These are phyloP conservation scores for Cololabis saira DNA, from an alignment of 2,113 vertebrate genomes.

Conservation along the genomic window DNA sequence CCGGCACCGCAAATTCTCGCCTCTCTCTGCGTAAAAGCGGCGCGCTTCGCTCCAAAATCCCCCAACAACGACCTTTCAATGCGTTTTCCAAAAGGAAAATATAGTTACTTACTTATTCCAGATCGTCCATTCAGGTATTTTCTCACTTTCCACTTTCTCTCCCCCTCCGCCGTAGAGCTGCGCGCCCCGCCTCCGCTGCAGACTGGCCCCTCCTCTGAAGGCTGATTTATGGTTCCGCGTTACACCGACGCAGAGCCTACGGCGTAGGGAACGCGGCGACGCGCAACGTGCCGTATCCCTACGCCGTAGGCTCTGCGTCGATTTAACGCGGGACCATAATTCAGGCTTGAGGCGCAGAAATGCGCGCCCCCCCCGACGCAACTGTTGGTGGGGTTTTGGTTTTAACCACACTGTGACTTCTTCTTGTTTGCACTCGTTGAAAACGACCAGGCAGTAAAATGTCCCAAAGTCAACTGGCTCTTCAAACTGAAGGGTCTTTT, in stretches of 20 bases:
- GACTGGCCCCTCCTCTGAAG: conserved; percentile 51
- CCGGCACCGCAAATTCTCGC: conserved; percentile 26
- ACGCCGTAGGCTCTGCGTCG: too few relatives aligned
- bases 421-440: too few relatives aligned
- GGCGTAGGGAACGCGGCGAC: too few relatives aligned
- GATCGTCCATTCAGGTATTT: conserved; percentile 76
- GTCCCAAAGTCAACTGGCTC: too few relatives aligned
- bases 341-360: too few relatives aligned
- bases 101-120: conserved; percentile 64
- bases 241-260: too few relatives aligned
- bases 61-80: neutral
- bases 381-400: neutral
- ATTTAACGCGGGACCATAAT: too few relatives aligned
- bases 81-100: conserved; percentile 10
- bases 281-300: too few relatives aligned
- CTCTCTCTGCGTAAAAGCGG: neutral
- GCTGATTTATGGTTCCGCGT: too few relatives aligned
- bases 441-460: too few relatives aligned
- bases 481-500: too few relatives aligned
- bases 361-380: conserved; percentile 8
- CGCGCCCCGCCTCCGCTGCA: conserved; percentile 61
- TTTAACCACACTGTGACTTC: neutral
- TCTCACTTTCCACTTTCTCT: conserved; percentile 79
- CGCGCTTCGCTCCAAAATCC: neutral
- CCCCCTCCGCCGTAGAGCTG: conserved; percentile 64